A percentile compares a stretch with the other conserved stretches of the same genome.
Conservation (phyloP, 2,888 invertebrate genomes). For the Drosophila picticornis region DNA sequence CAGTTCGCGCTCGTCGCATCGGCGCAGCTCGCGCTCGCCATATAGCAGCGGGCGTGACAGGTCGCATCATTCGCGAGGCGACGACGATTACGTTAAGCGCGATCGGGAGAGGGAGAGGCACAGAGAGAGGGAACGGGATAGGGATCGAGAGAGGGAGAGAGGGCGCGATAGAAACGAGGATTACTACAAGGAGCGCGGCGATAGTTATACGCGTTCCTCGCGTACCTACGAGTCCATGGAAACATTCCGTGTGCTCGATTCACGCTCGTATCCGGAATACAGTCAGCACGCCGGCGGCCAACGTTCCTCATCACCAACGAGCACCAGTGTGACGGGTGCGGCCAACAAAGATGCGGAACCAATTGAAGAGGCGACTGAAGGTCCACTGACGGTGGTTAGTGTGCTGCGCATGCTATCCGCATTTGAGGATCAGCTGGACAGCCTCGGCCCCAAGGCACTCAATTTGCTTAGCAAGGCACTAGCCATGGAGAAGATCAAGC, state of each 20-base stretch:
- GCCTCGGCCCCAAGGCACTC: conserved; percentile 92
- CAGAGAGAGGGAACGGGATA: conserved; percentile 14
- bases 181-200: conserved; percentile 31
- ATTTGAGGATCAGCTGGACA: conserved; percentile 93
- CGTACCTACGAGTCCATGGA: conserved; percentile 51
- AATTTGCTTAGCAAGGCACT: conserved; percentile 91
- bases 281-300: conserved; percentile 55
- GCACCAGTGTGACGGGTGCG: neutral
- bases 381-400: conserved; percentile 87
- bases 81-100: conserved; percentile 37
- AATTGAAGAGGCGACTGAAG: conserved; percentile 77
- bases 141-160: neutral
- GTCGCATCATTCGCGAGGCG: conserved; percentile 39
- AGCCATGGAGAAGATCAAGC: conserved; percentile 90
- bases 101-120: conserved; percentile 12
- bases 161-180: conserved; percentile 18
- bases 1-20: no score
- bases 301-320: conserved; percentile 44
- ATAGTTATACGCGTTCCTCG: conserved; percentile 47
- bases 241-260: conserved; percentile 81
- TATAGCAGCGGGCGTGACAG: conserved; percentile 43
- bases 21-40: conserved; percentile 59
- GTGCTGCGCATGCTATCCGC: conserved; percentile 92
- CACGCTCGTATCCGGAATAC: conserved; percentile 83
- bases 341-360: conserved; percentile 57